These are phyloP conservation scores for Helostoma temminkii DNA, from an alignment of 2,797 vertebrate species.

Conservation along the genomic window DNA sequence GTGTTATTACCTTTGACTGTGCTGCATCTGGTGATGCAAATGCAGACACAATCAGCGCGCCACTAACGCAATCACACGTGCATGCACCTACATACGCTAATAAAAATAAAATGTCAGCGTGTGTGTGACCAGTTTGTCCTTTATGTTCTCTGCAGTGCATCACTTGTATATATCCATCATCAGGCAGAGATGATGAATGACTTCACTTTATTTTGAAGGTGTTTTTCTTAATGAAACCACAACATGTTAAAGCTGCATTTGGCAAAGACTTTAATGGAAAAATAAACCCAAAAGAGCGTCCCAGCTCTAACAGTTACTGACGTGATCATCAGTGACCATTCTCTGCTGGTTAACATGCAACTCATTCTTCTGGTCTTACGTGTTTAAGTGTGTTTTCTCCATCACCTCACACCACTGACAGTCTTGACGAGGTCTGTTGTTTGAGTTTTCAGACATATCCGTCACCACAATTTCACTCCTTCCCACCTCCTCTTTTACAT, in stretches of 20 bases:
- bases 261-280: constrained; percentile 19
- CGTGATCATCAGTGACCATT: not conserved
- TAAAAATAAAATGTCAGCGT: not conserved
- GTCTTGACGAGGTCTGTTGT: constrained; percentile 27
- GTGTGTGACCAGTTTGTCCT: not conserved
- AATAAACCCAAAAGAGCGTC: constrained; percentile 7
- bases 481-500: constrained; percentile 2
- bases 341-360: not conserved
- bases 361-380: constrained; percentile 1
- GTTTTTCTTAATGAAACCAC: constrained; percentile 29
- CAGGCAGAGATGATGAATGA: constrained; percentile 19
- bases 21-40: constrained; percentile 59
- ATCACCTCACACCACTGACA: constrained; percentile 40
- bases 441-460: constrained; percentile 51
- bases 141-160: constrained; percentile 8
- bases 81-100: not conserved
- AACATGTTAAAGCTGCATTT: constrained; percentile 32
- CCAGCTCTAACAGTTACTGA: not conserved
- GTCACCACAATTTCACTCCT: constrained; percentile 32
- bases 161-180: constrained; percentile 32
- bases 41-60: constrained; percentile 16
- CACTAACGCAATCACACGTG: constrained; percentile 3
- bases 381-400: constrained; percentile 24
- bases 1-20: constrained; percentile 36
- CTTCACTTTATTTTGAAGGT: constrained; percentile 33